Base-by-base conservation (phyloP, 1,140 invertebrate genomes). In the Acyrthosiphon pisum region DNA sequence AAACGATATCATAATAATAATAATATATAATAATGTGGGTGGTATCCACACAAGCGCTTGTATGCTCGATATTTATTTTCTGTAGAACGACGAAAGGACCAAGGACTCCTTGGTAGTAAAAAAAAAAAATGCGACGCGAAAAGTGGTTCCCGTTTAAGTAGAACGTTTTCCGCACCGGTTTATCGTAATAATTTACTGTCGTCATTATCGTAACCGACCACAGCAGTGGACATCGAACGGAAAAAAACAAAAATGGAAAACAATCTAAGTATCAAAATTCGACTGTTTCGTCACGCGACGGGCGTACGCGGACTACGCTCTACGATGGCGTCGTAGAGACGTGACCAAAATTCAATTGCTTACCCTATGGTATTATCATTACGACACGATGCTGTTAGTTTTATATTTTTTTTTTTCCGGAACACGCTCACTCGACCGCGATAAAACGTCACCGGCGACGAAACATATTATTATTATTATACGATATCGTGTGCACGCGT, bases 271-370 rank as follows among this genome's bases (percentile, higher is more conserved):
- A 44, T 41, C 23, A 37, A 84, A 84, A 84, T 84, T 41, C 14
- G 20, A 23, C 37, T 22, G 37, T 84, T 84, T 84, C 23, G 83
- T 41, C 83, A 84, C 84, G 44, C 35, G 23, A 37, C 26, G 1
- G 44, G 41, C 84, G 44, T 87, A 48, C 30, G 60, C 14, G 60
- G 60, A 76, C 30, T 76, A n/a, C 60, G 30, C 60, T 30, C 14
- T 46, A 11, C 35, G 14, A 44, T 87, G 44, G 41, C 35, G 44
- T 87, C 41, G 35, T n/a, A 87, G 14, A n/a, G 84, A 87, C 84
- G 84, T 87, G 84, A 87, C 84, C 30, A 26, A 87, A 87, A 87
- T 87, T 48, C 26, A 87, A 46, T 87, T 23, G 84, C 44, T 48
- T 30, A 46, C 37, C 37, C 23, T 26, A 26, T 84, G 37, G 11